Base-by-base conservation (phyloP, 2,797 vertebrate genomes). In the Epinephelus coioides region DNA sequence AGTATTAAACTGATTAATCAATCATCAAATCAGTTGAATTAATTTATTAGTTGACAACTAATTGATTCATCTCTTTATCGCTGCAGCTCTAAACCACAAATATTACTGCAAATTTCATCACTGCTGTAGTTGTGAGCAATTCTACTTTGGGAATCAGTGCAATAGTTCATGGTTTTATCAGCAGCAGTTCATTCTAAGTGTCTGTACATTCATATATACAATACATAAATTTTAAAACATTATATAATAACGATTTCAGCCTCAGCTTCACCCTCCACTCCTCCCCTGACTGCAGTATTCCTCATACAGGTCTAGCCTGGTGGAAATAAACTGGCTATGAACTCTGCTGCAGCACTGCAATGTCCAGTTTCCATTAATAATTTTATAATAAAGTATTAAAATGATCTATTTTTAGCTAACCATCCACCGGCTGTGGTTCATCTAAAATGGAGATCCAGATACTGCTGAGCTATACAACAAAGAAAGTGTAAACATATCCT, bases 321-420 rank as follows among this genome's bases (percentile, higher is more conserved):
- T 67, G 68, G 73, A 86, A 65, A 76, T 67, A 46, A 73, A 83
- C 65, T 12, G 55, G 57, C 47, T 76, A n/a, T 74, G 72, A 87
- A 74, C 73, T 74, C 57, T 1, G n/a, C 78, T 76, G 86, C 84
- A 77, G 84, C 78, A 5, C 81, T 47, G 59, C 74, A 43, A 80
- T 76, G 83, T 83, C 84, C 89, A 82, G 74, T 82, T 89, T 79
- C 87, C 82, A 86, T 83, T 82, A 87, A 91, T 90, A 73, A 86
- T 83, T 67, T 72, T 67, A 67, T 69, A 71, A 88, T 86, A 73
- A 89, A 91, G 82, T 82, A 89, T 90, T 86, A 72, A 89, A 82
- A 82, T 10, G 78, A 10, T 84, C 78, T 86, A 85, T 87, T 80
- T 83, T 82, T 92, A 87, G 84, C 62, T 11, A 61, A 63, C 21